A percentile compares a stretch with the other conserved stretches of the same genome.
Conservation (phyloP, 37 sponge, comb jelly and placozoan genomes). For the Ianthella basta region DNA sequence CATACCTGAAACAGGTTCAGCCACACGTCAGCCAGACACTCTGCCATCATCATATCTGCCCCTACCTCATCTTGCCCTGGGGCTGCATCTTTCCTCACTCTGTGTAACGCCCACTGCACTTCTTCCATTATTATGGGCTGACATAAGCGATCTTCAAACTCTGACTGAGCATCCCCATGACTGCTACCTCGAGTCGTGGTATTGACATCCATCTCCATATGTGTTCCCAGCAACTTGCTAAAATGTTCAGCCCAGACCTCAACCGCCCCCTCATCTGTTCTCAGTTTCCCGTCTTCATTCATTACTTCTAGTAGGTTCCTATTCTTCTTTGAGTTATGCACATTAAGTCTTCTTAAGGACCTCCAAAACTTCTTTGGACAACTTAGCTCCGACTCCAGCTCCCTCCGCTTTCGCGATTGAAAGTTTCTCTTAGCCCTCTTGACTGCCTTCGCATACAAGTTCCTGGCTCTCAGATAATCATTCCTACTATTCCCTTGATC, state of each 20-base stretch:
- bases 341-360: constrained; percentile 21
- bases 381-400: constrained; percentile 28
- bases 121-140: constrained; percentile 24
- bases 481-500: constrained; percentile 27
- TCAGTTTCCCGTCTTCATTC: constrained; percentile 17
- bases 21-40: constrained; percentile 29
- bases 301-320: constrained; percentile 21
- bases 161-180: constrained; percentile 4
- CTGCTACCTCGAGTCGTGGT: background rate
- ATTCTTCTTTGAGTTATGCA: constrained; percentile 24
- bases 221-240: constrained; percentile 25
- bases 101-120: constrained; percentile 28
- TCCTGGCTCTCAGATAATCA: constrained; percentile 22
- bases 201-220: constrained; percentile 25
- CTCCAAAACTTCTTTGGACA: constrained; percentile 32
- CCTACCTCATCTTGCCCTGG: constrained; percentile 32
- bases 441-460: constrained; percentile 23
- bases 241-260: constrained; percentile 25
- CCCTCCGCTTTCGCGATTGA: constrained; percentile 22
- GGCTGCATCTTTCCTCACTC: constrained; percentile 28
- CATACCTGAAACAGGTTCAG: constrained; percentile 27
- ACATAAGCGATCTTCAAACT: constrained; percentile 27
- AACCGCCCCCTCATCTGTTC: constrained; percentile 17
- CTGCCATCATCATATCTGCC: constrained; percentile 30
- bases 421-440: constrained; percentile 21